Evolutionary conservation across 1,140 invertebrate genomes (phyloP), one percentile per base, ranked within the genome.

Genomic region (Drosophila tropicalis): DNA sequence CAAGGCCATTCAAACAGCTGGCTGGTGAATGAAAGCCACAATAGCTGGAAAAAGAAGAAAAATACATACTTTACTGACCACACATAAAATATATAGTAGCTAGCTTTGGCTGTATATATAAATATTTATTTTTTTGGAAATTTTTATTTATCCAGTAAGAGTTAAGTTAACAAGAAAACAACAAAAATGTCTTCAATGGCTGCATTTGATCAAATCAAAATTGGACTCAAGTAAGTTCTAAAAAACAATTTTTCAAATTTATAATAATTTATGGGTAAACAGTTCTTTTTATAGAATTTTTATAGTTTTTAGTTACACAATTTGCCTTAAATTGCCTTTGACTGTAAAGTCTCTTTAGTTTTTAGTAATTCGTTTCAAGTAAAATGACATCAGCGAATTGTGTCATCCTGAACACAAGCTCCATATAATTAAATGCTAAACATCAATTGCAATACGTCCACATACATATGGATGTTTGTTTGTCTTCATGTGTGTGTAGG

Each of bases 151-250:
- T 67, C 62, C 57, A 72, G 55, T 69, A 29, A 63, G 58, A 57
- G 34, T 36, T 54, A 19, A 51, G 32, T 15, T 51, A 47, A 69
- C 36, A 70, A 54, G 13, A 62, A 29, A 57, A 44, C 57, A 44
- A 39, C 29, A 68, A 91, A 83, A 68, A 91, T 91, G 90, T 82
- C 85, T 79, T 86, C 90, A 62, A 90, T 91, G 90, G 82, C 90
- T 63, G 83, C 90, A 62, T 75, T 91, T 72, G 90, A 91, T 79
- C 90, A 91, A 75, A 76, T 91, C 55, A 91, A 91, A 90, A 90
- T 91, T 73, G 90, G 90, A 70, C 82, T 91, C 62, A 91, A 91
- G 90, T 91, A 91, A 12, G 36, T 25, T 3, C 2, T 1, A 25
- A 25, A 25, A 25, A 25, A 25, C 22, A 25, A 25, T 25, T 3